A percentile compares a stretch with the other conserved stretches of the same genome.
Conservation (phyloP, 2,888 invertebrate species). For the Drosophila limbata region DNA sequence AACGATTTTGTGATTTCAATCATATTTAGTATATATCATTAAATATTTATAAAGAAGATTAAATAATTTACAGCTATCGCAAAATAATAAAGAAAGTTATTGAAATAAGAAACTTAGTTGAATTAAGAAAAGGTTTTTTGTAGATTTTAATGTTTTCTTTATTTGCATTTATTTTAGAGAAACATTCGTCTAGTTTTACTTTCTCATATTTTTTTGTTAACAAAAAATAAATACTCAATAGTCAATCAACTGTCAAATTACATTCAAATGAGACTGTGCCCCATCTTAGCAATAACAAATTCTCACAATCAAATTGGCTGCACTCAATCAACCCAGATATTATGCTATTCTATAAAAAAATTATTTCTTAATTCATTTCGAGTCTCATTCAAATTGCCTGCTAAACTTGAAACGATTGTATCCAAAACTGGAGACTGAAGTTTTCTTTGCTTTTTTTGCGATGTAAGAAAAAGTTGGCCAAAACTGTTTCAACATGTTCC, state of each 20-base stretch:
- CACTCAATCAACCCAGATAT: not conserved
- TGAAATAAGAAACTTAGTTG: too few relatives aligned
- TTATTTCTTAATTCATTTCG: conserved; percentile 1
- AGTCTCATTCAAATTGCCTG: conserved; percentile 4
- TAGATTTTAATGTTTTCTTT: too few relatives aligned
- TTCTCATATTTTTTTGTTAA: not conserved
- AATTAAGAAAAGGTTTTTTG: too few relatives aligned
- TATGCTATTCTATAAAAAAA: not conserved
- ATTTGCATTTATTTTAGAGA: too few relatives aligned
- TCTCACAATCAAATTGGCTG: not conserved
- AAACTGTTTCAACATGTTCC: conserved; percentile 20
- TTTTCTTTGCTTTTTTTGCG: conserved; percentile 1
- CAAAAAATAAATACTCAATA: not conserved
- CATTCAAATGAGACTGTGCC: not conserved
- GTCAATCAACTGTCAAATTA: not conserved
- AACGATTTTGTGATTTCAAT: too few relatives aligned
- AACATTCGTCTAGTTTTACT: not conserved
- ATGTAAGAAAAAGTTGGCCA: conserved; percentile 31
- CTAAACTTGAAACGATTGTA: conserved; percentile 29
- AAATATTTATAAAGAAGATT: too few relatives aligned
- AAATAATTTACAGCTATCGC: too few relatives aligned
- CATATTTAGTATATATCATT: too few relatives aligned
- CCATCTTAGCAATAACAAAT: not conserved
- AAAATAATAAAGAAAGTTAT: too few relatives aligned
- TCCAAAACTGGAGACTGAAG: conserved; percentile 12